phyloP scores from a whole-genome alignment of 2,888 invertebrate species.

The Pachliopta kotzebuea region DNA sequence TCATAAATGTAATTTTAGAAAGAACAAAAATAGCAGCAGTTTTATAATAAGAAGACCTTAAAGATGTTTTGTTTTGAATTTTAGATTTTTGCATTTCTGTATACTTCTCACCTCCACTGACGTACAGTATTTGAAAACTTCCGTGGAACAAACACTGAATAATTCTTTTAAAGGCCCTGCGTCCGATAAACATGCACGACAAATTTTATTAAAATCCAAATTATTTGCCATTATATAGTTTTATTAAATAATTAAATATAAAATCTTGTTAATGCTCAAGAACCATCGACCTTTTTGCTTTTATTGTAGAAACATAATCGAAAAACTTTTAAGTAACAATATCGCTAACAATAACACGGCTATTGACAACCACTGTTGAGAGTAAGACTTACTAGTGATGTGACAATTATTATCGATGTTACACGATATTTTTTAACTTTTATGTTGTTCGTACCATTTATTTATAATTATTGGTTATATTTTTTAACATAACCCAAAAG shows the following conservation, averaged over 20 bases:
- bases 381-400: not conserved
- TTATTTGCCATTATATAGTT: slow-evolving; percentile 44
- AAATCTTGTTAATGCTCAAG: not conserved
- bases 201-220: slow-evolving; percentile 63
- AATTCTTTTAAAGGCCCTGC: slow-evolving; percentile 65
- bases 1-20: too few relatives aligned
- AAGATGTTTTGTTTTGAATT: not conserved
- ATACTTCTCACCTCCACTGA: slow-evolving; percentile 62
- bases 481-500: too few relatives aligned
- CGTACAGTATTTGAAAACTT: slow-evolving; percentile 71
- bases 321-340: not conserved
- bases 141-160: slow-evolving; percentile 62
- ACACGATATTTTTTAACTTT: not conserved
- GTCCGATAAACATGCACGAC: slow-evolving; percentile 67
- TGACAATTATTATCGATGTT: not conserved
- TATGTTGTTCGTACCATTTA: not conserved
- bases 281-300: not conserved
- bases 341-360: not conserved
- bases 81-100: too few relatives aligned
- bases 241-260: not conserved
- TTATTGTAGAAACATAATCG: not conserved
- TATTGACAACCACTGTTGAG: not conserved
- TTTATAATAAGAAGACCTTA: too few relatives aligned
- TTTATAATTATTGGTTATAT: not conserved
- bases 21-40: too few relatives aligned